phyloP scores from a whole-genome alignment of 2,797 vertebrate genomes.

The Macroramphosus scolopax region DNA sequence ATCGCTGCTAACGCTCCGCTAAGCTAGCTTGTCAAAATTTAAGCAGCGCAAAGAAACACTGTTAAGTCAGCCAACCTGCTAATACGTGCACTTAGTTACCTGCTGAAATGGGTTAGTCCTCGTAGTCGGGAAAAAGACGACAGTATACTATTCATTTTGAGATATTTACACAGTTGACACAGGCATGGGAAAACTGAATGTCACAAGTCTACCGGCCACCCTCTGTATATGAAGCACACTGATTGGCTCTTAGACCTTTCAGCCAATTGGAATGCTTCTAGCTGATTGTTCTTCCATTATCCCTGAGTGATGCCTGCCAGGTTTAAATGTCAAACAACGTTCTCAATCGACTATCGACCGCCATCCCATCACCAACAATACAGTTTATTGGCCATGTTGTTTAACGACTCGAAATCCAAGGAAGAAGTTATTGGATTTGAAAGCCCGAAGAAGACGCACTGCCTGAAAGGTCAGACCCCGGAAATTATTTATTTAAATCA shows the following conservation, averaged over 20 bases:
- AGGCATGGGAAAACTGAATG: slow-evolving; percentile 43
- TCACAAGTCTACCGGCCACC: slow-evolving; percentile 46
- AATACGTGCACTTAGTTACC: slow-evolving; percentile 51
- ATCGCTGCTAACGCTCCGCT: slow-evolving; percentile 21
- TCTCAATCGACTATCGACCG: too few relatives aligned
- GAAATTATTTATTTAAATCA: too few relatives aligned
- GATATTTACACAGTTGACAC: slow-evolving; percentile 2
- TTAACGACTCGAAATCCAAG: too few relatives aligned
- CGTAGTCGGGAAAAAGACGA: slow-evolving; percentile 52
- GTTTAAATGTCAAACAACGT: not conserved
- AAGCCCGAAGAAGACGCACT: too few relatives aligned
- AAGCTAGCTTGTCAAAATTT: slow-evolving; percentile 6
- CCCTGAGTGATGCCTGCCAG: not conserved
- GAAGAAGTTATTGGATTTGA: too few relatives aligned
- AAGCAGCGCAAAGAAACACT: slow-evolving; percentile 13
- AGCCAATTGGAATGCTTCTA: too few relatives aligned
- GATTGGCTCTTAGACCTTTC: too few relatives aligned
- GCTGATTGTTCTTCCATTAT: slow-evolving; percentile 5
- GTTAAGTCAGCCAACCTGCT: fast-evolving
- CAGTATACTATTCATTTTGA: slow-evolving; percentile 63
- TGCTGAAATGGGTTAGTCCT: slow-evolving; percentile 25
- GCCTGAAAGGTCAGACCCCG: too few relatives aligned
- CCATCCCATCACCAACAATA: too few relatives aligned
- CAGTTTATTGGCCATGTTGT: too few relatives aligned
- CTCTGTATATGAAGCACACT: too few relatives aligned